Base-by-base conservation (phyloP, 1,140 invertebrate genomes). In the Bombus waltoni region DNA sequence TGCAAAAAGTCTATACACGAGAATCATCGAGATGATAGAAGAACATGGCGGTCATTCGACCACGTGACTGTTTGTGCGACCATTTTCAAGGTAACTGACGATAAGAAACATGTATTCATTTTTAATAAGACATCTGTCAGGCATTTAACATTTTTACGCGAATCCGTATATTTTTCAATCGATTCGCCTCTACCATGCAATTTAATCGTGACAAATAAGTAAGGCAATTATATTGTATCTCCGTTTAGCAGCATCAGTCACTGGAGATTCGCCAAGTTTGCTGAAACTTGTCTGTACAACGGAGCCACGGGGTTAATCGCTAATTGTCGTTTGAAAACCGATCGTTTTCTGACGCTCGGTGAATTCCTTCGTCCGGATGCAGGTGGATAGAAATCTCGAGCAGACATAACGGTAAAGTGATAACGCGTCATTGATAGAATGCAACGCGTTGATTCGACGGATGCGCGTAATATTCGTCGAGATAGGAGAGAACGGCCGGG, bases 271-370 rank as follows among this genome's bases (percentile, higher is more conserved):
- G 87, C 89, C 89, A 86, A 88, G 87, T 68, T 88, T 84, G 28
- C 25, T 25, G 42, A 80, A 83, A 90, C 86, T 88, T 83, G 22
- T 42, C 65, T 47, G 78, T 38, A 15, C 68, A 32, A 68, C 53
- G n/a, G n/a, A 66, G n/a, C 53, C 38, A 32, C 8, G n/a, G 11
- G 76, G 53, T 77, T 70, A 57, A 44, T 71, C 40, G 59, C 59
- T 89, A 89, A 91, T 91, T 91, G 82, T 91, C 62, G 85, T 81
- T 83, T 74, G 79, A 68, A 72, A 85, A 85, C 85, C 28, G 72
- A 90, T 89, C 66, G 47, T 83, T 91, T 85, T 35, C 73, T 53
- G 35, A 22, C 42, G 57, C 44, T 32, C 70, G 15, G 65, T 15
- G 42, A 81, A 71, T 85, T 89, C 75, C 35, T 59, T 42, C 25